These are phyloP conservation scores for Reticulitermes speratus DNA, from an alignment of 1,140 invertebrate species.

Conservation along the genomic window DNA sequence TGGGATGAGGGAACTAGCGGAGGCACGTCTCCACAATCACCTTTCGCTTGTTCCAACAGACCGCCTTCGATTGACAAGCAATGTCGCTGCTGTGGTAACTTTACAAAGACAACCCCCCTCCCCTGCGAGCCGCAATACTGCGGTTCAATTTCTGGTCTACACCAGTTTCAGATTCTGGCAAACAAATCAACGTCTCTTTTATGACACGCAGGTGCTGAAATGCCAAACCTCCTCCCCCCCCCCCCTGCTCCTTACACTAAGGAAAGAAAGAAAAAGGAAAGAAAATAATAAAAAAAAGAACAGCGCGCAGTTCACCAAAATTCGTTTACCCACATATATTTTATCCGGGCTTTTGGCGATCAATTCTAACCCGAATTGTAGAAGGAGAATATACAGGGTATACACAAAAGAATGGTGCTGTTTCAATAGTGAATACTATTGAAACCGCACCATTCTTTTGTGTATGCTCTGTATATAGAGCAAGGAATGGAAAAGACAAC, in stretches of 20 bases:
- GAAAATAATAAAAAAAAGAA: background rate
- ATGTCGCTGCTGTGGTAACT: background rate
- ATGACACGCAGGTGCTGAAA: background rate
- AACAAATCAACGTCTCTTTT: constrained; percentile 8
- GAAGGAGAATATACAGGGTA: background rate
- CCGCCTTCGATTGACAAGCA: background rate
- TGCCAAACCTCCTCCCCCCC: background rate
- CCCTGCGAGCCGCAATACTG: background rate
- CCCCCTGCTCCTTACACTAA: background rate
- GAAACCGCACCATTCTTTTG: no score
- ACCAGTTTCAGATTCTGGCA: background rate
- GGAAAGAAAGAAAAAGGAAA: background rate
- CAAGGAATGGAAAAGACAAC: background rate
- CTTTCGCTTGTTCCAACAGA: background rate
- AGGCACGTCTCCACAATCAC: background rate
- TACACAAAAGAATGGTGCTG: no score
- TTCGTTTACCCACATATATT: background rate
- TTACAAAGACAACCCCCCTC: background rate
- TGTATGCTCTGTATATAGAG: no score
- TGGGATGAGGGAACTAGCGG: background rate
- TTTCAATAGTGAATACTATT: no score
- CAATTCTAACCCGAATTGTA: background rate
- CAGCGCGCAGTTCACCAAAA: background rate
- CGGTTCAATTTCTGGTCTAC: background rate
- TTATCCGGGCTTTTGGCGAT: background rate